Percentiles rank a stretch among this genome's conserved stretches.
phyloP scores from a whole-genome alignment of 2,888 invertebrate genomes.

The Stenchaetothrips biformis region DNA sequence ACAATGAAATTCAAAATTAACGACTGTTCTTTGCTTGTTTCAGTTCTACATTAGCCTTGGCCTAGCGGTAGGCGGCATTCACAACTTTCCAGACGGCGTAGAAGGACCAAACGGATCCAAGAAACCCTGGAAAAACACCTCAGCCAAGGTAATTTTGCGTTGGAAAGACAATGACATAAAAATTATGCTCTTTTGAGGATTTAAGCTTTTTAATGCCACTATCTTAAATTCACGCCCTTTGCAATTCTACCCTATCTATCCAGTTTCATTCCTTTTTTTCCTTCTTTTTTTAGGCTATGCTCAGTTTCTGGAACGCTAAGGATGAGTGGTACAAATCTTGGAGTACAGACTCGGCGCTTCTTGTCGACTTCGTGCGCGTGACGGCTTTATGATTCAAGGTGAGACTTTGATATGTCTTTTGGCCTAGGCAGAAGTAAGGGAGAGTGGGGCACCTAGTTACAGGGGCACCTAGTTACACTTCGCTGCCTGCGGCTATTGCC shows the following conservation, averaged over 20 bases:
- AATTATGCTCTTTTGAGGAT: too few relatives aligned
- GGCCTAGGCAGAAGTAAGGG: too few relatives aligned
- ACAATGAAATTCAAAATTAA: too few relatives aligned
- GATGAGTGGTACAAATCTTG: neutral
- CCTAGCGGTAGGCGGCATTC: slow-evolving; percentile 41
- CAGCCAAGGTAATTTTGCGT: slow-evolving; percentile 47
- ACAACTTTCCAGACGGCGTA: slow-evolving; percentile 40
- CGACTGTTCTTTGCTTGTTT: slow-evolving; percentile 29
- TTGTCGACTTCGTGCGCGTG: neutral
- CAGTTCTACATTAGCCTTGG: slow-evolving; percentile 41
- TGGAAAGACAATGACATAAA: too few relatives aligned
- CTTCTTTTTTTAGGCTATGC: neutral
- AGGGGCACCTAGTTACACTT: too few relatives aligned
- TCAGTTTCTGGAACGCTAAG: neutral
- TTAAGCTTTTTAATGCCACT: too few relatives aligned
- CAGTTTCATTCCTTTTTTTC: neutral
- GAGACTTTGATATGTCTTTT: too few relatives aligned
- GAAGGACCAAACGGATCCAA: slow-evolving; percentile 35
- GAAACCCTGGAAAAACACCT: slow-evolving; percentile 72
- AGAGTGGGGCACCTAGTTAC: too few relatives aligned
- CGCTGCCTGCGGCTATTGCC: too few relatives aligned
- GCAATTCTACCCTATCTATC: too few relatives aligned
- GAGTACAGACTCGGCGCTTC: neutral
- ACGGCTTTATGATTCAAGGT: neutral
- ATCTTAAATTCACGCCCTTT: too few relatives aligned